phyloP scores from a whole-genome alignment of 2,113 vertebrate genomes.

The Astur gentilis region DNA sequence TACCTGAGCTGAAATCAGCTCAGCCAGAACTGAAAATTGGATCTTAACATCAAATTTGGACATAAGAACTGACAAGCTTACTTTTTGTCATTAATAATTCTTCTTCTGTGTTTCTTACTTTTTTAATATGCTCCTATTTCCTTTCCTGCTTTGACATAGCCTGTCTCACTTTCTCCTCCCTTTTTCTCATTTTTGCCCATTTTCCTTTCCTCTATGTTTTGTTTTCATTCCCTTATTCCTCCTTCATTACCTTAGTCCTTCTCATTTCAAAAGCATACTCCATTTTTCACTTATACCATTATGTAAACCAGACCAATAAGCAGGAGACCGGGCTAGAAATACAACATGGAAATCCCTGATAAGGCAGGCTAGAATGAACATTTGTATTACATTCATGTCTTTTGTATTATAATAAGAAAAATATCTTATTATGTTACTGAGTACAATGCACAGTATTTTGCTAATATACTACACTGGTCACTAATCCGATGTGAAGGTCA shows the following conservation, averaged over 20 bases:
- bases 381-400: conserved; percentile 51
- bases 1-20: neutral
- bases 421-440: conserved; percentile 42
- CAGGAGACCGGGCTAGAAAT: conserved; percentile 52
- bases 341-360: conserved; percentile 64
- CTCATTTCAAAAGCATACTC: conserved; percentile 57
- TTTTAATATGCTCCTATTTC: neutral
- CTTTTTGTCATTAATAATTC: neutral
- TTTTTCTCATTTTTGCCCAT: neutral
- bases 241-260: neutral
- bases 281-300: conserved; percentile 25
- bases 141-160: neutral
- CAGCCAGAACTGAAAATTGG: neutral
- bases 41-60: neutral
- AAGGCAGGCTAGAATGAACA: conserved; percentile 54
- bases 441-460: conserved; percentile 63
- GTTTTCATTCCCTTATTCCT: neutral
- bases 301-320: conserved; percentile 50
- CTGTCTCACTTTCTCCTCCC: neutral
- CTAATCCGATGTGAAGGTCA: conserved; percentile 69
- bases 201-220: neutral
- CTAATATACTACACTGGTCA: conserved; percentile 43
- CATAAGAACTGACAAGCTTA: neutral
- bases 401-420: conserved; percentile 55
- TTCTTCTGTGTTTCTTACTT: neutral